Base-by-base conservation (phyloP, 2,888 invertebrate genomes). In the Macropis europaea region DNA sequence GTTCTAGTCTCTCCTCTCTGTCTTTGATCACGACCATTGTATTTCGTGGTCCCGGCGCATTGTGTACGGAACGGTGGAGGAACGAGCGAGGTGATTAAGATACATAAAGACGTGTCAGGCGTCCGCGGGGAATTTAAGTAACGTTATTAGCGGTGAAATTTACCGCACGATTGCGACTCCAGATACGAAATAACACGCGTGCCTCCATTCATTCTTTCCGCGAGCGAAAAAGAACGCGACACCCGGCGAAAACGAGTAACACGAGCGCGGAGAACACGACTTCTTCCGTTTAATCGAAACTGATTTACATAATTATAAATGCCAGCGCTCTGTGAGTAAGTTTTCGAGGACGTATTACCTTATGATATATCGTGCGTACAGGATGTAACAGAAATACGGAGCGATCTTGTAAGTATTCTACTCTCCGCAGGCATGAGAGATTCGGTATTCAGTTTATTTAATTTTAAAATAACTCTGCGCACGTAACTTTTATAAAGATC, bases 231-330 rank as follows among this genome's bases (percentile, higher is more conserved):
- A 26, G 48, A 36, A 42, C 13, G 11, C 11, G 11, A 42, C 48
- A 32, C 9, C 22, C 4, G 19, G 15, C n/a, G 36, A 28, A 17
- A 15, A 9, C 34, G 28, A 34, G 26, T 24, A 45, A 38, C 24
- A 32, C 17, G 52, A 13, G 17, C 42, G 6, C 22, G 13, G 40
- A 17, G 32, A 26, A 67, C 52, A 54, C 38, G 40, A 26, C 53
- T 40, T 63, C 40, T 5, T 19, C 7, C 42, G 43, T 48, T 64
- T 54, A 54, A 54, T 40, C 45, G 67, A 64, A 22, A 3, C 66
- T 47, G 54, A 64, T 68, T 64, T 68, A 42, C 67, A 68, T 68
- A 68, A 68, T 68, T 64, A 64, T 53, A 64, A 68, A 68, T 64
- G 64, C 32, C 67, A 22, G 28, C 17, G 47, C 32, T n/a, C n/a